A percentile compares a stretch with the other conserved stretches of the same genome.
phyloP scores from a whole-genome alignment of 1,140 invertebrate genomes.

The Drosophila oshimai region DNA sequence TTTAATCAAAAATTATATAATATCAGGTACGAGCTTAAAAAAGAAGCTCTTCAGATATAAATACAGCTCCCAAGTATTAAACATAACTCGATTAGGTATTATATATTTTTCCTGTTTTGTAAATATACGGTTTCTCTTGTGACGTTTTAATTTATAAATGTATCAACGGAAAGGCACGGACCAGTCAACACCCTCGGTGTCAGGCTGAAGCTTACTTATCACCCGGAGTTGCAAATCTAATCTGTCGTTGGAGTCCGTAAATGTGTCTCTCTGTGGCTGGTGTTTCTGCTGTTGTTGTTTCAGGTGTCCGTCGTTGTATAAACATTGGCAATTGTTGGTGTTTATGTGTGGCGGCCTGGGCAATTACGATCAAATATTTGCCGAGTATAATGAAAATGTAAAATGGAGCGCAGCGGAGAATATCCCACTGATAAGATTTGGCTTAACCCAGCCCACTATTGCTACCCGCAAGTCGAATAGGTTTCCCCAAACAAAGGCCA shows the following conservation, averaged over 20 bases:
- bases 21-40: too few species aligned
- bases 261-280: background rate
- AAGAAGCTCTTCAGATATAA: too few species aligned
- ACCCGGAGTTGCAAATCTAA: slow-evolving; percentile 46
- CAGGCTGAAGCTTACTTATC: slow-evolving; percentile 24
- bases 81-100: too few species aligned
- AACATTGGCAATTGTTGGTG: slow-evolving; percentile 29
- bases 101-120: background rate
- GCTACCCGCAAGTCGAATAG: background rate
- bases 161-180: background rate
- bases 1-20: too few species aligned
- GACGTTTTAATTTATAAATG: slow-evolving; percentile 11
- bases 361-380: slow-evolving; percentile 62
- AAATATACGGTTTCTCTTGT: background rate
- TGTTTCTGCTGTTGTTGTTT: slow-evolving; percentile 3
- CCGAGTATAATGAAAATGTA: slow-evolving; percentile 38
- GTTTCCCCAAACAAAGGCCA: background rate
- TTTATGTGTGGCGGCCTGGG: slow-evolving; percentile 9
- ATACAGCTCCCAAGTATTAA: too few species aligned
- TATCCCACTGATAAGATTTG: slow-evolving; percentile 48
- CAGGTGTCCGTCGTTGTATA: slow-evolving; percentile 30
- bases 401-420: slow-evolving; percentile 31
- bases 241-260: slow-evolving; percentile 29
- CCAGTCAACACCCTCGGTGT: slow-evolving; percentile 20
- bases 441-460: slow-evolving; percentile 5